Base-by-base conservation (phyloP, 2,113 vertebrate species). In the Dromas ardeola region DNA sequence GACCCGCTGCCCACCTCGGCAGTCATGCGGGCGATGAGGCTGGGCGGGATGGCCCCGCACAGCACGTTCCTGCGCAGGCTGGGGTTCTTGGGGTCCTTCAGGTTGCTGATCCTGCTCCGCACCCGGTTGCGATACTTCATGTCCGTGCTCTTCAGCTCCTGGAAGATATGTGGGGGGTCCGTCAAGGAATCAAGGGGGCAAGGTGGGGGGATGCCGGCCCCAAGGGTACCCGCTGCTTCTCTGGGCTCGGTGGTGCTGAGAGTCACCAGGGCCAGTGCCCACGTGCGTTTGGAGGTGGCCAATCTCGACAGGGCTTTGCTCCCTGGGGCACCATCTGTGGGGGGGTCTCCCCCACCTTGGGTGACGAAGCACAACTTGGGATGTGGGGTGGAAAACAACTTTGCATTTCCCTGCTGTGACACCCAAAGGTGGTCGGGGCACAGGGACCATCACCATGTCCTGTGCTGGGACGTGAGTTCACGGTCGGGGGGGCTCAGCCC, bases 71-170 rank as follows among this genome's bases (percentile, higher is more conserved):
- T 98, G 62, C 99, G 96, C 88, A 99, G 98, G 36, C 98, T 96
- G 0, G 99, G 99, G 97, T 99, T 99, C 98, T 99, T 99, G 77
- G 99, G 99, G 95, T 99, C 99, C 97, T 99, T 99, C 87, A 99
- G 97, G 98, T 99, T 99, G 98, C 99, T 99, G 97, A 99, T 99
- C 62, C 99, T 98, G 96, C 99, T 99, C 53, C 99, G 98, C 67
- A 99, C 99, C 6, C 99, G 98, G 97, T 99, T 99, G 95, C 99
- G 99, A 56, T 99, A 99, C 80, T 99, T 99, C 99, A 99, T 99
- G 94, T 99, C 99, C 0, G 99, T 99, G 97, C 98, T 98, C 96
- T 98, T 99, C 92, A 98, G 98, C 97, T 99, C 99, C 95, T 99
- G 99, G 97, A 99, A 99, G 98, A 99, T 99, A 99, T 98, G 99